A percentile compares a stretch with the other conserved stretches of the same genome.
phyloP scores from a whole-genome alignment of 2,113 vertebrate species.

The Arothron firmamentum region DNA sequence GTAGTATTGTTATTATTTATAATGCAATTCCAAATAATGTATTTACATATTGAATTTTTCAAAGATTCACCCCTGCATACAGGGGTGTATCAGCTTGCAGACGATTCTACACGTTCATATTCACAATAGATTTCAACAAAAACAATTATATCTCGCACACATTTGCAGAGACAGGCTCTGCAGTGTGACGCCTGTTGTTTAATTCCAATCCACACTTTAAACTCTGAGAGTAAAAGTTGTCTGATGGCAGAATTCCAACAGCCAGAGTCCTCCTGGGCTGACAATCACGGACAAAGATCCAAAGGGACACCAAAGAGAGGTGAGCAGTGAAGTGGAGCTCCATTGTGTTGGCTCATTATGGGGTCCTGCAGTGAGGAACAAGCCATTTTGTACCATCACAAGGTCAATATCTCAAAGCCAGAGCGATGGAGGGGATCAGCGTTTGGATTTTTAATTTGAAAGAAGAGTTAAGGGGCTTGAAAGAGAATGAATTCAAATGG shows the following conservation, averaged over 20 bases:
- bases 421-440: constrained; percentile 63
- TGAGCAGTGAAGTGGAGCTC: constrained; percentile 75
- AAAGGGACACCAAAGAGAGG: constrained; percentile 70
- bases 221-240: constrained; percentile 51
- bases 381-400: constrained; percentile 70
- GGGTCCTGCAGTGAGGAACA: constrained; percentile 69
- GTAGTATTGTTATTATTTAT: no score
- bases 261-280: constrained; percentile 67
- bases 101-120: no score
- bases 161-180: no score
- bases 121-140: no score
- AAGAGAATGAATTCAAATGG: constrained; percentile 54
- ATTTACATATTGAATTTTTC: no score
- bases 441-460: constrained; percentile 65
- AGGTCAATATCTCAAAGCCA: constrained; percentile 73
- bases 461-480: constrained; percentile 57
- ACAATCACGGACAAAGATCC: constrained; percentile 74
- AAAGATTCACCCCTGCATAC: no score
- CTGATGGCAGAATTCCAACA: constrained; percentile 51
- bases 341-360: constrained; percentile 73
- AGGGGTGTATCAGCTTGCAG: no score
- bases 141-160: not conserved
- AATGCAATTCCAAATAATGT: no score
- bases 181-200: no score
- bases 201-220: constrained; percentile 10